These are phyloP conservation scores for Xenotilapia flavipinnis DNA, from an alignment of 2,113 vertebrate species.

Conservation along the genomic window DNA sequence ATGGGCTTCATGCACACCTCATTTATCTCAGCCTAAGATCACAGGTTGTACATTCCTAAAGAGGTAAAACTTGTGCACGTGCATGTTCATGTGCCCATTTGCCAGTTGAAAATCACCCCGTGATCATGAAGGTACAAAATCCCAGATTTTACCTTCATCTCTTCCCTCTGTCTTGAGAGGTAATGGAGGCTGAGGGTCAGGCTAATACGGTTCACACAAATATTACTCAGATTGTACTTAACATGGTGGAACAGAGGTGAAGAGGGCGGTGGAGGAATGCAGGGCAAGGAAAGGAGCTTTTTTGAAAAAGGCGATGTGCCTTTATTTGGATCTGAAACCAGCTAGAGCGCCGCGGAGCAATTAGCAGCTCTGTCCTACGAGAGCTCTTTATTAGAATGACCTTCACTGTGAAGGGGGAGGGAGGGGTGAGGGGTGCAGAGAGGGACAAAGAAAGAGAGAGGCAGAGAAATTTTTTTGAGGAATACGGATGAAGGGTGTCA, in stretches of 20 bases:
- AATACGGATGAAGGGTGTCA: conserved; percentile 22
- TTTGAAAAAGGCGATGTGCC: conserved; percentile 44
- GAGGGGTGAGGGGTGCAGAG: neutral
- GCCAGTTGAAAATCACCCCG: conserved; percentile 46
- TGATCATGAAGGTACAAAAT: conserved; percentile 57
- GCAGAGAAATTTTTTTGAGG: neutral
- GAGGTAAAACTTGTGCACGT: conserved; percentile 21
- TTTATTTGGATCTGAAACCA: conserved; percentile 68
- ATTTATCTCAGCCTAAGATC: conserved; percentile 63
- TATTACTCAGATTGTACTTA: conserved; percentile 61
- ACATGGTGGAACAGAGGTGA: conserved; percentile 60
- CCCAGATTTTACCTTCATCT: conserved; percentile 5
- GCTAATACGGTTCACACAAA: conserved; percentile 29
- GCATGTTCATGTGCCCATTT: neutral
- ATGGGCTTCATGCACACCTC: conserved; percentile 63
- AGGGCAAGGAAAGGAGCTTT: conserved; percentile 22
- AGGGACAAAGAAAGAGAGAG: neutral
- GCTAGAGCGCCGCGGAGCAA: conserved; percentile 57
- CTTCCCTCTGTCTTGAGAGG: conserved; percentile 19
- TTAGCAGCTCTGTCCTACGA: conserved; percentile 61
- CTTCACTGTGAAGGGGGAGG: conserved; percentile 51
- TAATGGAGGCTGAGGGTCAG: conserved; percentile 49
- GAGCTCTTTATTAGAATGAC: conserved; percentile 70
- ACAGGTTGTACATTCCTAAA: conserved; percentile 54
- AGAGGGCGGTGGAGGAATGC: conserved; percentile 25